phyloP scores from a whole-genome alignment of 2,113 vertebrate genomes.

The Lampris incognitus region DNA sequence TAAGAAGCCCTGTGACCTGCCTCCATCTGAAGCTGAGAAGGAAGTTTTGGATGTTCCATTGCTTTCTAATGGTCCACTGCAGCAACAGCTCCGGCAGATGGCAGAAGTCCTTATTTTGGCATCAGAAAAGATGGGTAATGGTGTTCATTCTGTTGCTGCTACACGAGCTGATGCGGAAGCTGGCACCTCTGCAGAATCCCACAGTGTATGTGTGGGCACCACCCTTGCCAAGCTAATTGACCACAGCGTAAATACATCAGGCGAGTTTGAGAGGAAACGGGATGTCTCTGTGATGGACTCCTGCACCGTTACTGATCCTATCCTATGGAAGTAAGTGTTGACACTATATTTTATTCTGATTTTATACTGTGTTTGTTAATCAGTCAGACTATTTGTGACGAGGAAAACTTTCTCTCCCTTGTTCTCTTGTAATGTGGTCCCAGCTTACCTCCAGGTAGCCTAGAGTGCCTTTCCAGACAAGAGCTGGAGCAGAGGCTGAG shows the following conservation, averaged over 20 bases:
- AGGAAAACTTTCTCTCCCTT: not conserved
- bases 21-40: constrained; percentile 28
- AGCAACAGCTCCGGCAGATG: constrained; percentile 82
- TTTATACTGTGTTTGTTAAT: not conserved
- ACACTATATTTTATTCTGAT: not conserved
- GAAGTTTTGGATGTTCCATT: constrained; percentile 30
- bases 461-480: constrained; percentile 79
- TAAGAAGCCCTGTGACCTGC: not conserved
- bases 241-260: constrained; percentile 79
- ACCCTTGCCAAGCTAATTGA: constrained; percentile 57
- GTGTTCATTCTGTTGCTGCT: not conserved
- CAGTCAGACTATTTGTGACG: not conserved
- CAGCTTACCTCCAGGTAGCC: constrained; percentile 84
- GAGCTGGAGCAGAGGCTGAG: constrained; percentile 89
- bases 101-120: constrained; percentile 78
- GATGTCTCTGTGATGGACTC: constrained; percentile 70
- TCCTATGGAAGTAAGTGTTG: constrained; percentile 82
- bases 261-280: constrained; percentile 70
- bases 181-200: constrained; percentile 31
- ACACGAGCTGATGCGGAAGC: constrained; percentile 18
- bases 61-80: constrained; percentile 67
- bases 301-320: constrained; percentile 78
- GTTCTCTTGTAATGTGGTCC: not conserved
- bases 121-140: constrained; percentile 63
- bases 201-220: constrained; percentile 71